These are phyloP conservation scores for Pithys albifrons DNA, from an alignment of 2,113 vertebrate species.

Conservation along the genomic window DNA sequence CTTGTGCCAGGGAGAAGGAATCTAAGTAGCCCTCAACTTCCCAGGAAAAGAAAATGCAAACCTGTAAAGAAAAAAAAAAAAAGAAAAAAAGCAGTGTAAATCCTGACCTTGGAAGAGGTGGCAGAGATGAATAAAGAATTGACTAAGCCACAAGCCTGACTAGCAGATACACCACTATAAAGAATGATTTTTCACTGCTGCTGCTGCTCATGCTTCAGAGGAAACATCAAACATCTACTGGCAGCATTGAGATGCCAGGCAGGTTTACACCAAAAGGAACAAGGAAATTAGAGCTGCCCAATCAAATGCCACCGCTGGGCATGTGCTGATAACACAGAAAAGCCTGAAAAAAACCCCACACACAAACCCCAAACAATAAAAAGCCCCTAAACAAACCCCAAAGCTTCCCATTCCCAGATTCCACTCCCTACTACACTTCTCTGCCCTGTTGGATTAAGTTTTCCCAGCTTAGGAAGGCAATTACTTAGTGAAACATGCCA, in stretches of 20 bases:
- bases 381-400: neutral
- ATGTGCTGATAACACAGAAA: neutral
- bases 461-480: neutral
- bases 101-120: neutral
- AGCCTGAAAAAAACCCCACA: fast-evolving
- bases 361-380: neutral
- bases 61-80: neutral
- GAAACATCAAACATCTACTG: neutral
- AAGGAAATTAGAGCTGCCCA: neutral
- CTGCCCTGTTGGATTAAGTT: neutral
- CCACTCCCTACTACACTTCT: neutral
- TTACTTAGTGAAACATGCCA: neutral
- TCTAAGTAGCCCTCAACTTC: neutral
- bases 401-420: neutral
- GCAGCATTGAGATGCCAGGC: neutral
- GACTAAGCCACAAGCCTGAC: neutral
- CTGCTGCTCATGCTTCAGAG: neutral
- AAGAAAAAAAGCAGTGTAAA: neutral
- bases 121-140: neutral
- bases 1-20: neutral
- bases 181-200: neutral
- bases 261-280: neutral
- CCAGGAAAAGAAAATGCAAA: neutral
- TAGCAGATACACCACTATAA: neutral
- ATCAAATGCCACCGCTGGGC: neutral